Evolutionary conservation across 2,797 vertebrate species (phyloP).

Genomic region (Lacerta agilis): DNA sequence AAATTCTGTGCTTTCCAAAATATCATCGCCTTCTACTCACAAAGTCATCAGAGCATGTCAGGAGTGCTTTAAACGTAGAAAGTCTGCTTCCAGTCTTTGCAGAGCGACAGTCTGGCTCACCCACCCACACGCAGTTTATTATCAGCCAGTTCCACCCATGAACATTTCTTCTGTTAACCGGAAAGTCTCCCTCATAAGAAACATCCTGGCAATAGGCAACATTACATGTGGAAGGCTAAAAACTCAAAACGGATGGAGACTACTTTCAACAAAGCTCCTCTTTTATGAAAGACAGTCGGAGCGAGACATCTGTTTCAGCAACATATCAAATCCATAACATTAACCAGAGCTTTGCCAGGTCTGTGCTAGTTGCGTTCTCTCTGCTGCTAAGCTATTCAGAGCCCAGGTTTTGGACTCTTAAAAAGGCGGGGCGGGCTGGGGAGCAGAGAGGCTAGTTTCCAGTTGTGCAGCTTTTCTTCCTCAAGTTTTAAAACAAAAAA

Average conservation of each 20-base stretch:
- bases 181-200: constrained; percentile 64
- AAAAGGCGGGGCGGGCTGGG: not conserved
- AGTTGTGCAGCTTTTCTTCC: fast-evolving
- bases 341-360: constrained; percentile 27
- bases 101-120: constrained; percentile 14
- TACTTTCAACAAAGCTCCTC: constrained; percentile 53
- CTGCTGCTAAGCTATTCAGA: not conserved
- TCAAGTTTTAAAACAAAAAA: not conserved
- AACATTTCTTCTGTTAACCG: constrained; percentile 44
- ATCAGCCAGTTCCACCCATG: constrained; percentile 40
- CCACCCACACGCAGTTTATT: constrained; percentile 5
- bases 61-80: constrained; percentile 50
- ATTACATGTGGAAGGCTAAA: constrained; percentile 43
- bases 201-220: constrained; percentile 30
- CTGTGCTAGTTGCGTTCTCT: constrained; percentile 16
- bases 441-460: not conserved
- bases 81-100: constrained; percentile 41
- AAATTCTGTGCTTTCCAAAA: constrained; percentile 45
- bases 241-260: constrained; percentile 56
- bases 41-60: constrained; percentile 55
- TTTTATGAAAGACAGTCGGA: constrained; percentile 59
- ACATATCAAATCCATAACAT: constrained; percentile 53
- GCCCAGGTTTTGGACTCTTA: no score
- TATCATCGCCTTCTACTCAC: not conserved
- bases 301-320: constrained; percentile 60